Conservation (phyloP, 2,888 invertebrate genomes). For the Apantesis nais region DNA sequence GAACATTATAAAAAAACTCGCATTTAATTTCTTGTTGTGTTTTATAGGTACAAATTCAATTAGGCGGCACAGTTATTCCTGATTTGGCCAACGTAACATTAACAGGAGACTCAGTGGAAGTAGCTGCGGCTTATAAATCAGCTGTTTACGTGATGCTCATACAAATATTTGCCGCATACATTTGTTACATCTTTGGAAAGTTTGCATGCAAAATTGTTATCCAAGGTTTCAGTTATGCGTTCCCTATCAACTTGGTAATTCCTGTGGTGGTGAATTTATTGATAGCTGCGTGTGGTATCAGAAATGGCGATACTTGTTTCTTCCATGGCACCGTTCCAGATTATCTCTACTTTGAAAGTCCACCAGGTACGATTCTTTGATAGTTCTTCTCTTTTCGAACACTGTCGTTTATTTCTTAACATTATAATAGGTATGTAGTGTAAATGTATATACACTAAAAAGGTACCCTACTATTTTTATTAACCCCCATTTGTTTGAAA, state of each 20-base stretch:
- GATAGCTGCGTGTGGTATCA: slow-evolving; percentile 94
- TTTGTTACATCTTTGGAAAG: slow-evolving; percentile 97
- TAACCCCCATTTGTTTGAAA: not conserved
- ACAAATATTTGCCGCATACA: slow-evolving; percentile 93
- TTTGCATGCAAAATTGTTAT: slow-evolving; percentile 98
- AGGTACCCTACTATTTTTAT: not conserved
- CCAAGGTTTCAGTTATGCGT: slow-evolving; percentile 98
- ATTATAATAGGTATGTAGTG: too few species aligned
- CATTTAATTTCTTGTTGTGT: not conserved
- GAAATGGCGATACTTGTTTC: slow-evolving; percentile 94
- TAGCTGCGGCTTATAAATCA: slow-evolving; percentile 89
- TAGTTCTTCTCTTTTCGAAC: not conserved
- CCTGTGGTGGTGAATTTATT: slow-evolving; percentile 95
- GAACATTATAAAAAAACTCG: not conserved
- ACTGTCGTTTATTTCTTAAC: not conserved
- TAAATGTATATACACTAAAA: too few species aligned
- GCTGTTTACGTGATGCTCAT: slow-evolving; percentile 92
- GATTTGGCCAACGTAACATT: slow-evolving; percentile 91
- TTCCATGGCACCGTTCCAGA: slow-evolving; percentile 94
- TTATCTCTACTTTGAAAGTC: slow-evolving; percentile 97
- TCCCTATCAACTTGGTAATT: slow-evolving; percentile 97
- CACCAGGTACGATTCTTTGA: slow-evolving; percentile 79
- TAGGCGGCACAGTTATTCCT: slow-evolving; percentile 87
- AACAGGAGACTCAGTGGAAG: slow-evolving; percentile 90
- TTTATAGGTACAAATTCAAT: slow-evolving; percentile 85